Conservation (phyloP, 2,888 invertebrate species). For the Standfussiana lucernea region DNA sequence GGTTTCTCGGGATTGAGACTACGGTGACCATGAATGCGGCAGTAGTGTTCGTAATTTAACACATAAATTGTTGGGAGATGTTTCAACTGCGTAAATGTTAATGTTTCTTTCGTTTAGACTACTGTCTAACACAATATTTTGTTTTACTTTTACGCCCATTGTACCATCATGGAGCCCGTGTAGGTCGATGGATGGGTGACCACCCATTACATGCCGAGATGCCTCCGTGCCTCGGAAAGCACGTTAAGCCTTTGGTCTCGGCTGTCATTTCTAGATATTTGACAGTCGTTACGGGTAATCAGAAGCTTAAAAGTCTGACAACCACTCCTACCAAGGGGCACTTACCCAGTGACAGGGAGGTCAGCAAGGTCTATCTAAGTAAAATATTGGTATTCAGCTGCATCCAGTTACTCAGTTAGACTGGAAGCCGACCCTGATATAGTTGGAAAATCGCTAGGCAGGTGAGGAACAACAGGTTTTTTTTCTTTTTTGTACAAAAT, state of each 20-base stretch:
- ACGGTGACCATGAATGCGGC: constrained; percentile 55
- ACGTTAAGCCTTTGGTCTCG: background rate
- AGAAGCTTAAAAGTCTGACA: background rate
- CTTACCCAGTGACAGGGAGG: background rate
- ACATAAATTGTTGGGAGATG: background rate
- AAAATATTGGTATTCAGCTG: background rate
- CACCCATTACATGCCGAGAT: no score
- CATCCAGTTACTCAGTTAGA: background rate
- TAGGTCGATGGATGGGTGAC: no score
- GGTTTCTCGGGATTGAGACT: constrained; percentile 66
- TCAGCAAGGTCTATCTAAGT: background rate
- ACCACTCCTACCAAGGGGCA: background rate
- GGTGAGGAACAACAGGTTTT: background rate
- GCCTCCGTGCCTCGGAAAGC: background rate
- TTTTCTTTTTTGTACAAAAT: background rate
- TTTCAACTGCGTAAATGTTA: background rate
- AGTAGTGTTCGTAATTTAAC: background rate
- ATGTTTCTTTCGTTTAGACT: background rate
- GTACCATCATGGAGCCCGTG: background rate
- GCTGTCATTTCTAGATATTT: background rate
- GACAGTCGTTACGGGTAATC: background rate
- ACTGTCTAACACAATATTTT: background rate
- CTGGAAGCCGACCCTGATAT: background rate
- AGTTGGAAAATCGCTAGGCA: background rate
- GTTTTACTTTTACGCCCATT: background rate